These are phyloP conservation scores for Meghimatium bilineatum DNA, from an alignment of 2,888 invertebrate genomes.

Conservation along the genomic window DNA sequence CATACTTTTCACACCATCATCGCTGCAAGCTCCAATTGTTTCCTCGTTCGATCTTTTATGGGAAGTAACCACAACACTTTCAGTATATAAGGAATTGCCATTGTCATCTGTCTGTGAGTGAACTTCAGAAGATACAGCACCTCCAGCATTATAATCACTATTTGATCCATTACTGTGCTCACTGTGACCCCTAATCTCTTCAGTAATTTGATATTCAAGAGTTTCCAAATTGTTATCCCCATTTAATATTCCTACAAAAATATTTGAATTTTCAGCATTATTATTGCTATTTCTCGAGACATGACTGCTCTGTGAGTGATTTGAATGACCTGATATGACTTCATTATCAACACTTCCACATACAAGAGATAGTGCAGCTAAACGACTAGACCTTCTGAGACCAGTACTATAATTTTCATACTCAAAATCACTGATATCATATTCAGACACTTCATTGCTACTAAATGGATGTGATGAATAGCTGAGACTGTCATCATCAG, in stretches of 20 bases:
- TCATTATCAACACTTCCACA: neutral
- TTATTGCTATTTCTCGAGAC: neutral
- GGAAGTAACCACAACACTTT: neutral
- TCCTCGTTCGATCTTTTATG: neutral
- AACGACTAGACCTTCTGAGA: constrained; percentile 9
- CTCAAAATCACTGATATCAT: neutral
- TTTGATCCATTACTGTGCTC: neutral
- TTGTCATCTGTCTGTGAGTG: neutral
- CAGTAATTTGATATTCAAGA: neutral
- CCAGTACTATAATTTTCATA: neutral
- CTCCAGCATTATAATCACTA: neutral
- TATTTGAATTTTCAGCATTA: neutral
- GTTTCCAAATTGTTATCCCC: neutral
- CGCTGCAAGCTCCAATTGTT: neutral
- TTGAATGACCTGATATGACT: neutral
- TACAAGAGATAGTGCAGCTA: neutral
- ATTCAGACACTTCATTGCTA: neutral
- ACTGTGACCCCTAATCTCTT: neutral
- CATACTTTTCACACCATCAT: neutral
- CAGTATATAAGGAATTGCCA: neutral
- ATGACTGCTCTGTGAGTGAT: neutral
- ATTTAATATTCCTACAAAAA: neutral
- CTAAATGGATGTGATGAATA: neutral
- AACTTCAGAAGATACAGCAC: neutral
- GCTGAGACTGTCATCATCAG: neutral